These are phyloP conservation scores for Yponomeuta plumbellus DNA, from an alignment of 2,888 invertebrate genomes.

Conservation along the genomic window DNA sequence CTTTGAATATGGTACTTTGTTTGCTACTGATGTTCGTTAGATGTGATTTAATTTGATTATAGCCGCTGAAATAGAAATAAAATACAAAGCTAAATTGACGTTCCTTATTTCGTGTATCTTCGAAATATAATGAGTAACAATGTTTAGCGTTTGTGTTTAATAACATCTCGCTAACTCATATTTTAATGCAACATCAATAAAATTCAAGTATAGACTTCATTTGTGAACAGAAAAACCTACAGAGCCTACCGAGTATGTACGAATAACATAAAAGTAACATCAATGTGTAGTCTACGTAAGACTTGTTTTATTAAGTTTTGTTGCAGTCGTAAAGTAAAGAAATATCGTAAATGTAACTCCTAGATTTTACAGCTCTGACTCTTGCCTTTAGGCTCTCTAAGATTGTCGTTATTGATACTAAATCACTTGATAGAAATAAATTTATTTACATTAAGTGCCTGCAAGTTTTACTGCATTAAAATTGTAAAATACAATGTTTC, in stretches of 20 bases:
- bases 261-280: slow-evolving; percentile 17
- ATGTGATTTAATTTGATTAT: too few relatives aligned
- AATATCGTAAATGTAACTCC: slow-evolving; percentile 55
- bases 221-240: slow-evolving; percentile 26
- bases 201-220: slow-evolving; percentile 28
- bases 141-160: slow-evolving; percentile 6
- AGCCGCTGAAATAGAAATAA: too few relatives aligned
- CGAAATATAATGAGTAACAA: not conserved
- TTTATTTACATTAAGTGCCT: slow-evolving; percentile 50
- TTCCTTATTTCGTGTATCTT: too few relatives aligned
- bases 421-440: slow-evolving; percentile 62
- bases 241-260: slow-evolving; percentile 16
- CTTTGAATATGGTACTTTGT: slow-evolving; percentile 12
- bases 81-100: too few relatives aligned
- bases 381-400: slow-evolving; percentile 50
- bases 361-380: slow-evolving; percentile 53
- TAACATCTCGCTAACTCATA: slow-evolving; percentile 12
- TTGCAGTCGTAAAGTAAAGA: slow-evolving; percentile 51
- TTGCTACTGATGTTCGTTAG: slow-evolving; percentile 5
- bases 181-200: slow-evolving; percentile 31
- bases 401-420: slow-evolving; percentile 54
- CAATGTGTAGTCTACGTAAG: not conserved
- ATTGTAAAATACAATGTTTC: slow-evolving; percentile 50
- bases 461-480: slow-evolving; percentile 42
- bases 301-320: slow-evolving; percentile 41